phyloP scores from a whole-genome alignment of 2,888 invertebrate species.

The Apotomis betuletana region DNA sequence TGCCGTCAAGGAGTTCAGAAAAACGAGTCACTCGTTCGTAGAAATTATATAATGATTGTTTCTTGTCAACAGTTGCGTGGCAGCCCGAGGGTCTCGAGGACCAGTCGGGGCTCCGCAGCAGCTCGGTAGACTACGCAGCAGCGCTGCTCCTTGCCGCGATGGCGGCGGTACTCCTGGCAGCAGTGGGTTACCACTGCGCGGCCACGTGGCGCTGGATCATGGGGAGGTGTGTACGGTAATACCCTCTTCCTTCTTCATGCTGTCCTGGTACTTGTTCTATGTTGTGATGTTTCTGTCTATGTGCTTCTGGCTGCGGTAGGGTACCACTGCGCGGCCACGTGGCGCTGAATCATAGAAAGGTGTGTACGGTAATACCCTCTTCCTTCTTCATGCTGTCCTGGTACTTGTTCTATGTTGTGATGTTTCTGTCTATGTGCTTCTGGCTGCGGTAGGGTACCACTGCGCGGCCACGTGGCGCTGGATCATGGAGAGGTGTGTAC shows the following conservation, averaged over 20 bases:
- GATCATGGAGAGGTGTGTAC: too few species aligned
- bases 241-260: slow-evolving; percentile 21
- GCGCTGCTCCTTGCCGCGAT: slow-evolving; percentile 84
- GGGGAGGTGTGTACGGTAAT: slow-evolving; percentile 71
- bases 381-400: too few species aligned
- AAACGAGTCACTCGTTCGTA: too few species aligned
- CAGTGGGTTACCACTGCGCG: slow-evolving; percentile 88
- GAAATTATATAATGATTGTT: neutral
- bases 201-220: slow-evolving; percentile 89
- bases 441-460: too few species aligned
- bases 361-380: slow-evolving; percentile 48
- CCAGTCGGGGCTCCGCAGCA: slow-evolving; percentile 68
- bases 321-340: slow-evolving; percentile 88
- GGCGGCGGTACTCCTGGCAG: slow-evolving; percentile 87
- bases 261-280: slow-evolving; percentile 1
- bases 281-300: slow-evolving; percentile 73
- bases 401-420: neutral
- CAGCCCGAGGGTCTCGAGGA: slow-evolving; percentile 71
- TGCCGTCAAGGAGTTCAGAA: neutral
- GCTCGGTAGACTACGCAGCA: slow-evolving; percentile 83
- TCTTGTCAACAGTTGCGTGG: slow-evolving; percentile 63
- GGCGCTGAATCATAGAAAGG: slow-evolving; percentile 87
- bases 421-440: neutral
- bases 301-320: slow-evolving; percentile 84
- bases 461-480: slow-evolving; percentile 61